Evolutionary conservation across 2,113 vertebrate species (phyloP), one percentile per base, ranked within the genome.

Genomic region (Neogale vison): DNA sequence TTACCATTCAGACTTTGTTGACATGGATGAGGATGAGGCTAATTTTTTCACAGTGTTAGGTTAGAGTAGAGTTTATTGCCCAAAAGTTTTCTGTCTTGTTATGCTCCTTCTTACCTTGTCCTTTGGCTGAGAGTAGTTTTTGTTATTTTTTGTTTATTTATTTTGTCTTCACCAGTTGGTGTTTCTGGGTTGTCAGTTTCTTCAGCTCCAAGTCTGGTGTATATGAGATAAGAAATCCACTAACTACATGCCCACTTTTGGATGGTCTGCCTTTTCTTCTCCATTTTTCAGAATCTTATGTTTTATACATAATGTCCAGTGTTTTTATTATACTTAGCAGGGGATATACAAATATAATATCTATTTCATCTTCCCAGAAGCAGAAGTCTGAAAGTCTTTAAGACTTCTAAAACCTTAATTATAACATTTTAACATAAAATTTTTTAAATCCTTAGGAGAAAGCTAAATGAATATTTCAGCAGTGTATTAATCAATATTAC

Each of bases 311-410:
- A 61, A 36, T 36, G 2, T 24, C 7, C 18, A 24, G 14, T 2
- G 11, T 11, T 86, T 91, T 93, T n/a, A 39, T 63, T 57, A 12
- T 84, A 74, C 13, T 55, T 79, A 87, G 39, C 24, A 61, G n/a
- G 9, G 67, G 20, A 81, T 88, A 84, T 31, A 61, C 0, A 11
- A 69, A 93, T 36, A 0, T 36, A 3, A 3, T 8, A 26, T 81
- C 1, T 36, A 17, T 11, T 69, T 59, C 14, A 17, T 63, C 20
- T 88, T 87, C 24, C 42, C 17, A 85, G 34, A 96, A 83, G 55
- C 10, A 88, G 65, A 96, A 55, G 24, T n/a, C 69, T 88, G 55
- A 80, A 95, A 34, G 11, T n/a, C 67, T 61, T 97, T 69, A 88
- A 87, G 3, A 82, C 14, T 45, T 92, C 81, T 8, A 90, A 93